Evolutionary conservation across 2,888 invertebrate genomes (phyloP).

Genomic region (Panorpa germanica): DNA sequence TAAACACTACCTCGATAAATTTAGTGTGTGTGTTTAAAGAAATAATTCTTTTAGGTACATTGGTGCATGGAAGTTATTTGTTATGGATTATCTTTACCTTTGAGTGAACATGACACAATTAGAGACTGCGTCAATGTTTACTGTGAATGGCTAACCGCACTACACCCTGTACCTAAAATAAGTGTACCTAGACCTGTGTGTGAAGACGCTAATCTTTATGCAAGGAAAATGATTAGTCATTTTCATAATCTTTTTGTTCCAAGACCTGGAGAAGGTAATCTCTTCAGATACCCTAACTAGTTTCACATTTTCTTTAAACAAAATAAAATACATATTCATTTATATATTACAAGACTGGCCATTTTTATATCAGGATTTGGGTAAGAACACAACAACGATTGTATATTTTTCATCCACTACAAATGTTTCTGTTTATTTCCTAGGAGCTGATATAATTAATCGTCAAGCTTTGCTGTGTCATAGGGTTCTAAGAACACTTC

Average conservation of each 20-base stretch:
- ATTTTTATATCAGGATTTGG: conserved; percentile 74
- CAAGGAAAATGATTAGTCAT: conserved; percentile 77
- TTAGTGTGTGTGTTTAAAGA: conserved; percentile 5
- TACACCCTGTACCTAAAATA: conserved; percentile 65
- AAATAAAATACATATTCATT: conserved; percentile 8
- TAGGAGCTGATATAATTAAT: conserved; percentile 77
- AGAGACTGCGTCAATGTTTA: conserved; percentile 93
- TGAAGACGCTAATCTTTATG: conserved; percentile 79
- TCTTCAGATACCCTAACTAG: conserved; percentile 8
- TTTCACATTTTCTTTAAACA: conserved; percentile 7
- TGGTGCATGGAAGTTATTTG: conserved; percentile 80
- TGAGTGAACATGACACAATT: conserved; percentile 84
- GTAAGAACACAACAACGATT: conserved; percentile 28
- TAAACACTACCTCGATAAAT: conserved; percentile 4
- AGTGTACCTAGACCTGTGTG: conserved; percentile 78
- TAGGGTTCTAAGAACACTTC: conserved; percentile 68
- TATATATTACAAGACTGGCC: conserved; percentile 65
- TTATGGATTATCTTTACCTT: conserved; percentile 75
- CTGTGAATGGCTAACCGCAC: conserved; percentile 87
- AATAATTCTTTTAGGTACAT: conserved; percentile 42
- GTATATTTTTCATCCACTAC: conserved; percentile 1
- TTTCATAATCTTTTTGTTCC: conserved; percentile 91
- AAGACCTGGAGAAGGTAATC: conserved; percentile 76
- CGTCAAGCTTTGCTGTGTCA: conserved; percentile 88
- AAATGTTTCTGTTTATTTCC: conserved; percentile 9